Base-by-base conservation (phyloP, 2,113 vertebrate species). In the Alouatta palliata region DNA sequence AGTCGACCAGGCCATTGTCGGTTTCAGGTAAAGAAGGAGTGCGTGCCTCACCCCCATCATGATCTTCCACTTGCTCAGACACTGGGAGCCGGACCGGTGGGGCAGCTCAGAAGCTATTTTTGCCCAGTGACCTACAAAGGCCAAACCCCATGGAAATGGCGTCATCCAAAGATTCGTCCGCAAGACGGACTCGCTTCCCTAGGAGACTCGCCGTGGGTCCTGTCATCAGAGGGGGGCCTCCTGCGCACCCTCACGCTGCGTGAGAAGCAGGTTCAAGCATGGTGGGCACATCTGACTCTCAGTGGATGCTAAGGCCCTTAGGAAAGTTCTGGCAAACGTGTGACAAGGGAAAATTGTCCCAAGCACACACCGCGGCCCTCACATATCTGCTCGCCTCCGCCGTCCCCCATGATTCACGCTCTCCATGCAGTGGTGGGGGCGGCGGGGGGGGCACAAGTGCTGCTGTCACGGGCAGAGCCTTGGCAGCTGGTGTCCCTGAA, bases 51-150 rank as follows among this genome's bases (percentile, higher is more conserved):
- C 97, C 32, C 98, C 98, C 43, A 87, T 96, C 43, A 99, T 87
- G 70, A 96, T 37, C 68, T 98, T 99, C 99, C 99, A 99, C 81
- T 99, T 99, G 97, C 99, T 99, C 2, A 99, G 95, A 93, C 99
- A 99, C 10, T 99, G 99, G 45, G 98, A 97, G 3, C 99, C 98
- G 0, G 97, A 97, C 21, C 99, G 98, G 40, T 99, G 98, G 2
- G 99, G 99, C 20, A 99, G 95, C 43, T 99, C 99, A 0, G 99
- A 98, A 3, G 99, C 99, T 0, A 99, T 99, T 97, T 99, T 99
- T 2, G 99, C 90, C 99, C 99, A 99, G 96, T 97, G 99, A 90
- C 99, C 99, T 99, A 79, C 23, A 61, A 87, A 43, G 94, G 49
- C 88, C 64, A 13, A 92, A 68, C 82, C 0, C 16, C 19, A 10